Percentiles rank a stretch among this genome's conserved stretches.
These are phyloP conservation scores for Nebria ingens DNA, from an alignment of 1,140 invertebrate genomes.

Conservation along the genomic window DNA sequence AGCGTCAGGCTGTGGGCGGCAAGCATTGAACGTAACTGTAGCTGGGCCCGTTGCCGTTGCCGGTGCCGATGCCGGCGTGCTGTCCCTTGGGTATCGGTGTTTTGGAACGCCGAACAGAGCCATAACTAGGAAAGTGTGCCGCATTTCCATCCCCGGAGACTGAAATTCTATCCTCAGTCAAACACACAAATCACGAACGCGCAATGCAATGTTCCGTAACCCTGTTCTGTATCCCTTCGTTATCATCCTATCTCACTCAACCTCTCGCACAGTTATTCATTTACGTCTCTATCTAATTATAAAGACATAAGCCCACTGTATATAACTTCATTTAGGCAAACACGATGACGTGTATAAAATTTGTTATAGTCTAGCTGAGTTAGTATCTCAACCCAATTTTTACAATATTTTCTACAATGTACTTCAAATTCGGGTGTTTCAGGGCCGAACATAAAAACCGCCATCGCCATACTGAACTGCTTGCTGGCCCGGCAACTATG, in stretches of 20 bases:
- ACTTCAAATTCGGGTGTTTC: no score
- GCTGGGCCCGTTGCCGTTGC: background rate
- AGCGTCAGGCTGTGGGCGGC: no score
- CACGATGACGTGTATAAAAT: no score
- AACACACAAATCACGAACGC: background rate
- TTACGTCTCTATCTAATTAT: conserved; percentile 3
- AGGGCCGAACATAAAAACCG: conserved; percentile 60
- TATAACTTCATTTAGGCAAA: no score
- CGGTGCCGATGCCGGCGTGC: background rate
- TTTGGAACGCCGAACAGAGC: background rate
- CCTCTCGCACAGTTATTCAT: conserved; percentile 12
- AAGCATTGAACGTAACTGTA: no score
- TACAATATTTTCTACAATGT: no score
- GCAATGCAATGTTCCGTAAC: no score
- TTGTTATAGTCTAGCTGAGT: no score
- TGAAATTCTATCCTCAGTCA: background rate
- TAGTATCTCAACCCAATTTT: no score
- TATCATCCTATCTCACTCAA: conserved; percentile 12
- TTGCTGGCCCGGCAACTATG: conserved; percentile 72
- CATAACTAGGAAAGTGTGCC: background rate
- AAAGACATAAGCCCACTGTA: no score
- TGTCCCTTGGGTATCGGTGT: background rate
- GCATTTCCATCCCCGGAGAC: background rate
- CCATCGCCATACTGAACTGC: conserved; percentile 73
- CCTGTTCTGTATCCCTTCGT: conserved; percentile 10